Evolutionary conservation across 2,113 vertebrate species (phyloP).

Genomic region (Cichladusa arquata): DNA sequence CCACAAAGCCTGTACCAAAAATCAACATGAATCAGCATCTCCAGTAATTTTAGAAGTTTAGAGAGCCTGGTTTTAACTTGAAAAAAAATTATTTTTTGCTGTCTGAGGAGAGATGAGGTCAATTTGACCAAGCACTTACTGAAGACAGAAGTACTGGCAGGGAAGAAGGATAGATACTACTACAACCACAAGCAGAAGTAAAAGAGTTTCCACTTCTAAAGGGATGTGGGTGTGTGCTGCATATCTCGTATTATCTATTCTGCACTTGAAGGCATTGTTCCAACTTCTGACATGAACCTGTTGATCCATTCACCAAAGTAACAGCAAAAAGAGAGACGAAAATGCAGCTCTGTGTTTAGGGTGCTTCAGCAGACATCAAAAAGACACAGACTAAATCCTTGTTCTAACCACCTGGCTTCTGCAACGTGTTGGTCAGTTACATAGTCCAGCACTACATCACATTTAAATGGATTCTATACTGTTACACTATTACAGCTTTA

Average conservation of each 20-base stretch:
- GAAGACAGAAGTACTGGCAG: background rate
- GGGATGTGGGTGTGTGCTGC: background rate
- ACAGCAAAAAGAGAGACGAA: background rate
- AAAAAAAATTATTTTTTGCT: background rate
- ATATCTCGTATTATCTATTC: background rate
- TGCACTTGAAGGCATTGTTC: background rate
- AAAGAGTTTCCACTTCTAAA: background rate
- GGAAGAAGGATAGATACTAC: background rate
- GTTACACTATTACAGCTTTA: background rate
- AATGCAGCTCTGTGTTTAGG: background rate
- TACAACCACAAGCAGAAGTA: background rate
- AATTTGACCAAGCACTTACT: background rate
- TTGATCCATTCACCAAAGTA: background rate
- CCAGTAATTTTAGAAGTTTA: background rate
- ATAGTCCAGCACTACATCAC: background rate
- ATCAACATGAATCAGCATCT: background rate
- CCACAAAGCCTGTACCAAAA: background rate
- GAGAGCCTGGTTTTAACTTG: background rate
- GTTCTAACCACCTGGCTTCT: background rate
- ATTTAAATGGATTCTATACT: background rate
- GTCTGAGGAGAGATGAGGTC: background rate
- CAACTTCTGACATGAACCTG: background rate
- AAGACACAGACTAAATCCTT: background rate
- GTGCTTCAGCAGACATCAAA: background rate
- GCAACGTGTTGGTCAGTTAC: background rate